These are phyloP conservation scores for Altica lythri DNA, from an alignment of 2,888 invertebrate genomes.

Conservation along the genomic window DNA sequence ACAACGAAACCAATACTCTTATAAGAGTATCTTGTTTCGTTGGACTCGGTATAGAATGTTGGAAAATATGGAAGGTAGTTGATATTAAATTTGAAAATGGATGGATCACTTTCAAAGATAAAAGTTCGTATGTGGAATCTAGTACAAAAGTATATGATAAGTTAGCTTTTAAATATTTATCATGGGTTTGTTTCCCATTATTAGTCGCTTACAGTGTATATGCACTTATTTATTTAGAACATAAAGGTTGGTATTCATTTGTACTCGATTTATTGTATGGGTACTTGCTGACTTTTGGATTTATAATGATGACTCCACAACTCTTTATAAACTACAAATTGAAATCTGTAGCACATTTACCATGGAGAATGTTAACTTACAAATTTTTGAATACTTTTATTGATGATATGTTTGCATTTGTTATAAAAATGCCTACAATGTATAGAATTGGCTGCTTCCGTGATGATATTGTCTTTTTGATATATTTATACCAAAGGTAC, in stretches of 20 bases:
- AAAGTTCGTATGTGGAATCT: slow-evolving; percentile 95
- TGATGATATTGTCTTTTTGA: slow-evolving; percentile 98
- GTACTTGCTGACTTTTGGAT: slow-evolving; percentile 96
- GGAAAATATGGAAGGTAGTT: slow-evolving; percentile 98
- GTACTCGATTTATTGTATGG: slow-evolving; percentile 96
- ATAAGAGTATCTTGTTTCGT: slow-evolving; percentile 93
- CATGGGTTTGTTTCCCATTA: slow-evolving; percentile 94
- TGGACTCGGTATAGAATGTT: slow-evolving; percentile 94
- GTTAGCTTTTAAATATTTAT: slow-evolving; percentile 94
- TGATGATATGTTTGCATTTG: slow-evolving; percentile 99
- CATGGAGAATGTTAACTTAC: slow-evolving; percentile 99
- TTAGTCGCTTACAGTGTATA: slow-evolving; percentile 93
- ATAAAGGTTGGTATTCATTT: slow-evolving; percentile 99
- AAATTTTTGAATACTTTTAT: slow-evolving; percentile 99
- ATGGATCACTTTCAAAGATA: slow-evolving; percentile 81
- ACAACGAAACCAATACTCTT: slow-evolving; percentile 98
- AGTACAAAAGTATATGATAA: slow-evolving; percentile 93
- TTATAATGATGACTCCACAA: slow-evolving; percentile 99
- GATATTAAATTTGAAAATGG: slow-evolving; percentile 85
- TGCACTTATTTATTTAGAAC: slow-evolving; percentile 93
- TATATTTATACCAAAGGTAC: slow-evolving; percentile 98
- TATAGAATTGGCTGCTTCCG: slow-evolving; percentile 97
- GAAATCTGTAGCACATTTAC: slow-evolving; percentile 98
- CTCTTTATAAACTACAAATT: slow-evolving; percentile 99
- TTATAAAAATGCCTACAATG: slow-evolving; percentile 99